phyloP scores from a whole-genome alignment of 2,888 invertebrate genomes.

The Pristionchus japonicus region DNA sequence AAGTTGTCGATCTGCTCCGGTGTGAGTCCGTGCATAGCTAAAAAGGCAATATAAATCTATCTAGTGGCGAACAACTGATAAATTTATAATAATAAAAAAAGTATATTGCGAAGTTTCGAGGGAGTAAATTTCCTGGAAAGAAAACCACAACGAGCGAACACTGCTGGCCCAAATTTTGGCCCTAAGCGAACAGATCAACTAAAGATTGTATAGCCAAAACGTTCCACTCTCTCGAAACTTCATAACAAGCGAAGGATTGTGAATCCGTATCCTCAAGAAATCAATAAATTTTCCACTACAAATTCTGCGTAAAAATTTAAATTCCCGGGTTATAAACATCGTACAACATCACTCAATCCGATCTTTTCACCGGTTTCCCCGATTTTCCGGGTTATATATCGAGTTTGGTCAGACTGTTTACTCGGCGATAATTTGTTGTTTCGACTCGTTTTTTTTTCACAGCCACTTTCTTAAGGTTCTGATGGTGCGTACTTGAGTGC shows the following conservation, averaged over 20 bases:
- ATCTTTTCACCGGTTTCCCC: too few species aligned
- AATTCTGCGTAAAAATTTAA: too few species aligned
- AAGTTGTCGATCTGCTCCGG: slow-evolving; percentile 60
- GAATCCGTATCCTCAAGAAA: too few species aligned
- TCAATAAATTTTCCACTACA: too few species aligned
- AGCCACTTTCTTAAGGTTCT: neutral
- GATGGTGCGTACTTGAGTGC: neutral
- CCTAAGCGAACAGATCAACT: too few species aligned
- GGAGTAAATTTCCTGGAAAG: neutral
- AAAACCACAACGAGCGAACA: neutral
- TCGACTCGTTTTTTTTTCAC: neutral
- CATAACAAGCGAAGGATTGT: too few species aligned
- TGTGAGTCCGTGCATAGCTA: slow-evolving; percentile 50
- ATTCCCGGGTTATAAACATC: too few species aligned
- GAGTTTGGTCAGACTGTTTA: neutral
- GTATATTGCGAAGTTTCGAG: neutral
- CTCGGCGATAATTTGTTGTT: neutral
- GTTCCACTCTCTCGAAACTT: too few species aligned
- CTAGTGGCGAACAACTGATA: too few species aligned
- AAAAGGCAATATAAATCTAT: neutral
- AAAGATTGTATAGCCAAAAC: too few species aligned
- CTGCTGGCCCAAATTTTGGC: neutral
- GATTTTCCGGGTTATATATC: neutral
- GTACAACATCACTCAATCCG: too few species aligned
- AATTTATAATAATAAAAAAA: too few species aligned